Evolutionary conservation across 2,888 invertebrate species (phyloP).

Genomic region (Anthoptus insignis): DNA sequence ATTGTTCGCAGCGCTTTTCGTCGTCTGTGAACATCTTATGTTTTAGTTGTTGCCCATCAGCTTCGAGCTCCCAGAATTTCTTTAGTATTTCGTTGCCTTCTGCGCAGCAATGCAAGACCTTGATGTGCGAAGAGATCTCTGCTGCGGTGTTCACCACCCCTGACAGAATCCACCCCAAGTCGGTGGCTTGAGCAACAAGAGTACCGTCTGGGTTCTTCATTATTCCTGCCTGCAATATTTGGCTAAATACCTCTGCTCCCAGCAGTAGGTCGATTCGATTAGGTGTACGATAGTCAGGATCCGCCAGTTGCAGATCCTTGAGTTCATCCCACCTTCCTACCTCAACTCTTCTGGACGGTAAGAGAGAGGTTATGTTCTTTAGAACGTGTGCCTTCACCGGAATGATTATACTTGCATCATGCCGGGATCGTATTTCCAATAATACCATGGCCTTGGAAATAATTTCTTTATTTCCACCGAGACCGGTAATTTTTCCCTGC

Average conservation of each 20-base stretch:
- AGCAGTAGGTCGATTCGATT: slow-evolving; percentile 46
- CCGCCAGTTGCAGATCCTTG: slow-evolving; percentile 27
- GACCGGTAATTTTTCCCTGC: background rate
- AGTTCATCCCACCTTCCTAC: background rate
- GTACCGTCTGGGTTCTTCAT: slow-evolving; percentile 9
- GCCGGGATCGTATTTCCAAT: slow-evolving; percentile 4
- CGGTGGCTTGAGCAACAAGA: slow-evolving; percentile 13
- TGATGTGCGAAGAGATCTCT: background rate
- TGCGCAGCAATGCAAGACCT: slow-evolving; percentile 23
- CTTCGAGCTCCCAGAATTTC: slow-evolving; percentile 10
- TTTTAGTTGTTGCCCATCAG: background rate
- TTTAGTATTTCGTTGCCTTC: slow-evolving; percentile 6
- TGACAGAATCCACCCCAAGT: slow-evolving; percentile 15
- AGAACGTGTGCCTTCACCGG: slow-evolving; percentile 14
- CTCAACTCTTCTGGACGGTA: slow-evolving; percentile 9
- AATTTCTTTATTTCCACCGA: slow-evolving; percentile 9
- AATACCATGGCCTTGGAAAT: background rate
- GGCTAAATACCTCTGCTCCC: slow-evolving; percentile 49
- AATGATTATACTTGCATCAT: background rate
- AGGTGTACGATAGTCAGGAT: slow-evolving; percentile 41
- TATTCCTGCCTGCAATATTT: slow-evolving; percentile 44
- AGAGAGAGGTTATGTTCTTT: slow-evolving; percentile 12
- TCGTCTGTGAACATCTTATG: slow-evolving; percentile 8
- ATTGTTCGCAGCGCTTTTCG: slow-evolving; percentile 12
- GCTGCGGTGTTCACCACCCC: background rate